A percentile compares a stretch with the other conserved stretches of the same genome.
Conservation (phyloP, 2,113 vertebrate species). For the Grantiella picta region DNA sequence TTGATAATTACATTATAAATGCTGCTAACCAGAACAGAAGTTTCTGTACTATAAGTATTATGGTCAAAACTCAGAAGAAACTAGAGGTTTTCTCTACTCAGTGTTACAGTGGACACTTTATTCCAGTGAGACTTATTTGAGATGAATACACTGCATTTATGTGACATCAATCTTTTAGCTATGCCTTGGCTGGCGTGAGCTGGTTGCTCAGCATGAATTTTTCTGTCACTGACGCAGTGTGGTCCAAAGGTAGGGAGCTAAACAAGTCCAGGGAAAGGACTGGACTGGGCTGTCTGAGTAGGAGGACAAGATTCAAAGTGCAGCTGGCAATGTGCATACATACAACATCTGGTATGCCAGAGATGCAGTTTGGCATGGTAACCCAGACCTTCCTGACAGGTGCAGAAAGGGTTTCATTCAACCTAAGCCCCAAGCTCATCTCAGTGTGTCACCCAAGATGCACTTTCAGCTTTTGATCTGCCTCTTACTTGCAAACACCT, state of each 20-base stretch:
- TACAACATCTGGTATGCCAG: not conserved
- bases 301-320: not conserved
- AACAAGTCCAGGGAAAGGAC: not conserved
- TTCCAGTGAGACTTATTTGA: not conserved
- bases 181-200: not conserved
- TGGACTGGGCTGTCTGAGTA: not conserved
- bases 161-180: not conserved
- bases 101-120: not conserved
- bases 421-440: not conserved
- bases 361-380: accelerated
- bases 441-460: not conserved
- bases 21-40: not conserved
- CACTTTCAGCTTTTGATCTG: not conserved
- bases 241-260: not conserved
- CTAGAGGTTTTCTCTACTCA: not conserved
- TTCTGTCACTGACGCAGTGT: not conserved
- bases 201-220: not conserved
- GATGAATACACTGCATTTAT: not conserved
- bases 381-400: not conserved
- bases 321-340: not conserved
- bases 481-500: not conserved
- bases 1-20: not conserved
- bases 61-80: not conserved
- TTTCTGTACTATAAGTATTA: not conserved
- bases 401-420: not conserved